Conservation (phyloP, 2,888 invertebrate species). For the Limulus polyphemus region DNA sequence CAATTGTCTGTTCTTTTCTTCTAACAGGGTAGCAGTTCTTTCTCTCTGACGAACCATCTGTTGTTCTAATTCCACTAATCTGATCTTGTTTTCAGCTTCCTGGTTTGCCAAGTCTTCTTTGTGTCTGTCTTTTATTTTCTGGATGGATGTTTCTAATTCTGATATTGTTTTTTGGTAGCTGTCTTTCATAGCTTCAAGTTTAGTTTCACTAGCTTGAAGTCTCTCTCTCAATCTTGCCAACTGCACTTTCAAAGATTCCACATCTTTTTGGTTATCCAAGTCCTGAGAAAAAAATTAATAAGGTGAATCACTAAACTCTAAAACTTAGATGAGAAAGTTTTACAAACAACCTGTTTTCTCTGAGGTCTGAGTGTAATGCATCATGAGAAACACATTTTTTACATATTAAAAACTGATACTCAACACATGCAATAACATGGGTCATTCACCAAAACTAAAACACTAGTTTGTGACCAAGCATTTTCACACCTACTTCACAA, state of each 20-base stretch:
- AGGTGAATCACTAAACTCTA: neutral
- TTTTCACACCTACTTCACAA: no score
- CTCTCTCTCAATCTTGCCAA: constrained; percentile 54
- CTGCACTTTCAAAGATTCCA: constrained; percentile 37
- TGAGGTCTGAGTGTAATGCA: no score
- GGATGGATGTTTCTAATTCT: constrained; percentile 30
- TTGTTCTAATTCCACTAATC: constrained; percentile 51
- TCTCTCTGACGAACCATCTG: constrained; percentile 63
- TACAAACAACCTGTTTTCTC: no score
- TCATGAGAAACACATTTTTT: no score
- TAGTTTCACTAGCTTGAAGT: constrained; percentile 48
- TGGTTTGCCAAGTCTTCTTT: constrained; percentile 36
- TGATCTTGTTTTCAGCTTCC: constrained; percentile 45
- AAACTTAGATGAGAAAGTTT: no score
- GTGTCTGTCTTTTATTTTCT: constrained; percentile 33
- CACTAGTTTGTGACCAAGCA: no score
- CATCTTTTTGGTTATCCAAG: constrained; percentile 17
- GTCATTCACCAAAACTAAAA: no score
- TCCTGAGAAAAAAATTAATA: constrained; percentile 11
- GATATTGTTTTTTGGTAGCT: constrained; percentile 45
- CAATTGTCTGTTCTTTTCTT: constrained; percentile 57
- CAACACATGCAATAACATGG: no score
- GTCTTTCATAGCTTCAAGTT: constrained; percentile 51
- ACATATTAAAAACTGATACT: no score
- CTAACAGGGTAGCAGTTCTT: constrained; percentile 58